Percentiles rank a stretch among this genome's conserved stretches.
These are phyloP conservation scores for Troides aeacus DNA, from an alignment of 2,888 invertebrate species.

Conservation along the genomic window DNA sequence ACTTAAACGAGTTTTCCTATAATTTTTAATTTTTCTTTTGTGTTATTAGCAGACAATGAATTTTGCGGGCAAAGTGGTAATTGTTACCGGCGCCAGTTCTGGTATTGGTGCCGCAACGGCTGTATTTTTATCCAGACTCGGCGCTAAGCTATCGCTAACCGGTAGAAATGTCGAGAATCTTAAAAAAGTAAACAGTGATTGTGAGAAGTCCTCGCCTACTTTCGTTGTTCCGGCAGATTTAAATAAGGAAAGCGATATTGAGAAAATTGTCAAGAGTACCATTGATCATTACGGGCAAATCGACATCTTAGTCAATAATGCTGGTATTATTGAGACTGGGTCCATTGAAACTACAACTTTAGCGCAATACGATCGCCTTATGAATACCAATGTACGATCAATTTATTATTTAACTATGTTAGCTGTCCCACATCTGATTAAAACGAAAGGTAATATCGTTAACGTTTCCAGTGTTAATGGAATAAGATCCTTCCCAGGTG, in stretches of 20 bases:
- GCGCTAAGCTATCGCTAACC: conserved; percentile 86
- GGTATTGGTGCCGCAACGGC: conserved; percentile 93
- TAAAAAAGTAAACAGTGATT: conserved; percentile 63
- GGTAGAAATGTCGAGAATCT: conserved; percentile 85
- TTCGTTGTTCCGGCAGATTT: conserved; percentile 85
- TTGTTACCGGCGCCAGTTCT: conserved; percentile 90
- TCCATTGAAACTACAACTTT: conserved; percentile 91
- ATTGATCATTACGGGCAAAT: conserved; percentile 87
- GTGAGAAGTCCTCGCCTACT: conserved; percentile 66
- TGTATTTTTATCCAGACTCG: conserved; percentile 85
- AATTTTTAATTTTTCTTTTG: neutral
- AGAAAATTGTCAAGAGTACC: conserved; percentile 85
- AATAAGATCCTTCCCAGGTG: conserved; percentile 92
- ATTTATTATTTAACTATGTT: conserved; percentile 91
- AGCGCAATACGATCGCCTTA: conserved; percentile 92
- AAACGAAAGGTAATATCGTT: conserved; percentile 93
- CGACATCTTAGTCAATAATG: conserved; percentile 94
- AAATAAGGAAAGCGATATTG: conserved; percentile 85
- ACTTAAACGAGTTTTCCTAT: neutral
- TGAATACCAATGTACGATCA: conserved; percentile 93
- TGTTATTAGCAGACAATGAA: conserved; percentile 55
- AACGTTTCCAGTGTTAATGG: conserved; percentile 98
- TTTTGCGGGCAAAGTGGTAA: conserved; percentile 86
- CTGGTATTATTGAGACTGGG: conserved; percentile 91
- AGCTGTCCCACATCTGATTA: conserved; percentile 91